Evolutionary conservation across 2,113 vertebrate genomes (phyloP), one percentile per base, ranked within the genome.

Genomic region (Ciconia stormi): DNA sequence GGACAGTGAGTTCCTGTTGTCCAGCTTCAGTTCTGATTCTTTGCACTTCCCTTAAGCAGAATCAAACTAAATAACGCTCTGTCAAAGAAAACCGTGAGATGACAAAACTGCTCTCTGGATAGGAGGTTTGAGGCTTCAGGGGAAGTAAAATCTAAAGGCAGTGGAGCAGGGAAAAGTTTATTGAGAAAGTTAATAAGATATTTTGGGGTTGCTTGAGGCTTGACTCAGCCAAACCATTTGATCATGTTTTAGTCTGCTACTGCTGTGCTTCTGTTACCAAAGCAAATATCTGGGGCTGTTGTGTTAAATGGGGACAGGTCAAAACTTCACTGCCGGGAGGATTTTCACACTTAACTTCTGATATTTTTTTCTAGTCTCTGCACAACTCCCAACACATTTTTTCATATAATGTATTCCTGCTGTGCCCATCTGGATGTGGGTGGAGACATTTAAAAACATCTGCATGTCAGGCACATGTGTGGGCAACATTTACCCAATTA

Each of bases 391-490:
- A 26, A 69, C 87, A 59, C 42, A 8, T 92, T 96, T 95, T 95
- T 95, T 87, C 70, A n/a, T 76, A 29, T 88, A 94, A 92, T 95
- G 14, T 77, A 53, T 88, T 93, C 93, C 93, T 95, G 89, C 93
- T 96, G 96, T 97, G 96, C 95, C 97, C 90, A 93, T 97, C 93
- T 97, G 93, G 91, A 52, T 90, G 89, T 93, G 95, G 93, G 92
- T 87, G 89, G 95, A 89, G 93, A 73, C 50, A 62, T 76, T 52
- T 74, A 67, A 80, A 92, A 97, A 92, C 96, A 96, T 93, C 87
- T 91, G 85, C 59, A 58, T 76, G 93, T 95, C 91, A 93, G 89
- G 94, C 89, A 63, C 72, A 76, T 72, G 47, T 92, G 82, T 76
- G 91, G 97, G 84, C 89, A 97, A 83, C 47, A 16, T 93, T 87